These are phyloP conservation scores for Peromyscus attwateri DNA, from an alignment of 2,797 vertebrate genomes.

Conservation along the genomic window DNA sequence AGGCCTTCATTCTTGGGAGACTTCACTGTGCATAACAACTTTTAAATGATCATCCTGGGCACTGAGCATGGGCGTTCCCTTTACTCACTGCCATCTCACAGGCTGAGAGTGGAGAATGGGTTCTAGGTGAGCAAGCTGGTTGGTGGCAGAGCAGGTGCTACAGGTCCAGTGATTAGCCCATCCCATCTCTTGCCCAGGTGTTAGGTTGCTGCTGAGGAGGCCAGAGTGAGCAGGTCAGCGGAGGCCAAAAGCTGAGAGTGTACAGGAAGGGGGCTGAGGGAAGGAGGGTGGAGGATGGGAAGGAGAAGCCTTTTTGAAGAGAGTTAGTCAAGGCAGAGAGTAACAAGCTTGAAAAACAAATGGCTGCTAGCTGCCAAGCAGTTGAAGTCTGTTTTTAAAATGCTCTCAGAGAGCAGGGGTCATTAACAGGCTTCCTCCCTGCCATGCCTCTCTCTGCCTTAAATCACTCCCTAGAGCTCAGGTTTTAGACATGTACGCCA, in stretches of 20 bases:
- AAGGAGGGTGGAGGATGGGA: too few species aligned
- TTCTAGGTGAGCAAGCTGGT: background rate
- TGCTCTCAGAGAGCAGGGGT: background rate
- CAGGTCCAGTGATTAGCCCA: rapidly evolving
- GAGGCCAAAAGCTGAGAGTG: background rate
- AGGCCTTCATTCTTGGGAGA: background rate
- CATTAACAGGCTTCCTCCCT: constrained; percentile 85
- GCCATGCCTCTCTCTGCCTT: constrained; percentile 85
- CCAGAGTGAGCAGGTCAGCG: background rate
- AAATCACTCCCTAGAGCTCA: constrained; percentile 63
- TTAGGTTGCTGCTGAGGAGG: too few species aligned
- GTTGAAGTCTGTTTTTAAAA: background rate
- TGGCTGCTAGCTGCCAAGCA: background rate
- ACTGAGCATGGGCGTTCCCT: background rate
- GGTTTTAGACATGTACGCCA: background rate
- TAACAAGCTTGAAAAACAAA: background rate
- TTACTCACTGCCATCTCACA: background rate
- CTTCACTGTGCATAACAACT: background rate
- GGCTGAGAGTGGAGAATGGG: background rate
- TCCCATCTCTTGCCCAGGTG: too few species aligned
- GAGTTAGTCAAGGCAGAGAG: background rate
- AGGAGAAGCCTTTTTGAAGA: background rate
- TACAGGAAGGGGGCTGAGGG: background rate
- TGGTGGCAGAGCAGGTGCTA: background rate
- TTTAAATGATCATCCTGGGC: background rate